A percentile compares a stretch with the other conserved stretches of the same genome.
Evolutionary conservation across 2,888 invertebrate species (phyloP).

Genomic region (Agelastica alni): DNA sequence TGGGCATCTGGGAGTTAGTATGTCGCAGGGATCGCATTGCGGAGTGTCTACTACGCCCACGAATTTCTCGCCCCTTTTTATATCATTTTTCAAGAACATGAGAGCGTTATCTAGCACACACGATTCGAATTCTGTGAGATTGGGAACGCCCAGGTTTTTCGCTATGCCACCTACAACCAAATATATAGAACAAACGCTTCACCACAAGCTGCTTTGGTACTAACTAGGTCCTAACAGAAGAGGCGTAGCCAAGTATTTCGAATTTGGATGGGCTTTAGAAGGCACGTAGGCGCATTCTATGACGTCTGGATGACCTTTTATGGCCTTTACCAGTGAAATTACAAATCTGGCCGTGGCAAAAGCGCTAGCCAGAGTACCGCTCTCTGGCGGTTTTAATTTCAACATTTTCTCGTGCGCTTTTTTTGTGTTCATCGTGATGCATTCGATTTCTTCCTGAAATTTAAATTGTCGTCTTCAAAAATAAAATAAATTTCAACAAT

Average conservation of each 20-base stretch:
- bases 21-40: constrained; percentile 48
- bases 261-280: constrained; percentile 46
- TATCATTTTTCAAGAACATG: constrained; percentile 45
- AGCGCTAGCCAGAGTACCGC: constrained; percentile 65
- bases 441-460: constrained; percentile 50
- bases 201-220: neutral
- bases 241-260: constrained; percentile 52
- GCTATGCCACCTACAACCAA: constrained; percentile 42
- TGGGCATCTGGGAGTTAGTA: constrained; percentile 44
- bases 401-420: constrained; percentile 68
- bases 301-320: constrained; percentile 49
- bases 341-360: constrained; percentile 67
- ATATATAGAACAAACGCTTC: too few species aligned
- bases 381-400: constrained; percentile 65
- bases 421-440: constrained; percentile 55
- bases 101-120: constrained; percentile 51
- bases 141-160: constrained; percentile 51
- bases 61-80: constrained; percentile 48
- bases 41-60: constrained; percentile 44
- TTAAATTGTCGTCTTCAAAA: too few species aligned
- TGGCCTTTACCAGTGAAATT: constrained; percentile 62
- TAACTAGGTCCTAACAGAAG: constrained; percentile 46
- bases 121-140: constrained; percentile 50
- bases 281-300: constrained; percentile 52
- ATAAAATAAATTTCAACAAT: too few species aligned